These are phyloP conservation scores for Chitala chitala DNA, from an alignment of 2,113 vertebrate genomes.

Conservation along the genomic window DNA sequence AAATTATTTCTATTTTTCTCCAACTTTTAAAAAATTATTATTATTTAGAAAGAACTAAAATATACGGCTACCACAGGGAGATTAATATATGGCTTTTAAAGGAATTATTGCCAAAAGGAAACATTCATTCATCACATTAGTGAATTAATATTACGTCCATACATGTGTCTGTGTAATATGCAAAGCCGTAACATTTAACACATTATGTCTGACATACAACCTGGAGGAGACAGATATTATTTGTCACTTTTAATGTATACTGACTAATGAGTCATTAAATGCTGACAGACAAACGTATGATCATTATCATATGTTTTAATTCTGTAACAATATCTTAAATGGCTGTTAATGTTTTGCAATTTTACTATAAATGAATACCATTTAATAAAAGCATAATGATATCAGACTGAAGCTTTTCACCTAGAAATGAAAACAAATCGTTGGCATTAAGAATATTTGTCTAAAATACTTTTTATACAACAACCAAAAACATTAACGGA, in stretches of 20 bases:
- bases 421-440: too few species aligned
- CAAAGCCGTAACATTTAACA: neutral
- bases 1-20: too few species aligned
- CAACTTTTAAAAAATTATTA: too few species aligned
- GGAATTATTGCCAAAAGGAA: too few species aligned
- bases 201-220: neutral
- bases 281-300: neutral
- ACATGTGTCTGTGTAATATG: too few species aligned
- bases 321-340: neutral
- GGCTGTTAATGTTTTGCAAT: neutral
- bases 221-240: neutral
- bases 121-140: too few species aligned
- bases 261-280: slow-evolving; percentile 5
- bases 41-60: too few species aligned
- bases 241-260: slow-evolving; percentile 7
- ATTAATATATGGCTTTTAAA: too few species aligned
- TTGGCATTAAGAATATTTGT: too few species aligned
- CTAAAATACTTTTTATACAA: neutral
- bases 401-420: neutral
- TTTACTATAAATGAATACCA: neutral
- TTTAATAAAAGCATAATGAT: neutral
- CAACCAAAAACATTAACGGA: too few species aligned
- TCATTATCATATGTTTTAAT: neutral
- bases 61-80: too few species aligned
- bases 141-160: too few species aligned